Base-by-base conservation (phyloP, 2,888 invertebrate genomes). In the Aphidius colemani region DNA sequence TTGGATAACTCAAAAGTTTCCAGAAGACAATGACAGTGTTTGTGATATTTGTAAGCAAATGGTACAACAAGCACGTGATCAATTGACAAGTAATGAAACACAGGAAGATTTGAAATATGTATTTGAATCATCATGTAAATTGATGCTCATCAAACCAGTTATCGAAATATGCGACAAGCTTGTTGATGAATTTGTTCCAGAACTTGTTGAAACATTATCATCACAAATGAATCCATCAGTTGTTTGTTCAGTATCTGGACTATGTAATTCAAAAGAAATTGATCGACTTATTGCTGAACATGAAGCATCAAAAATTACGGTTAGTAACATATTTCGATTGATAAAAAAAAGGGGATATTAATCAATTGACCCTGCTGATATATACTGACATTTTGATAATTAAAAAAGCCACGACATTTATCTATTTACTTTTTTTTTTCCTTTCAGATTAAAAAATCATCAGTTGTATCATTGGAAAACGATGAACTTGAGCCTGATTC, bases 221-320 rank as follows among this genome's bases (percentile, higher is more conserved):
- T 95, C 95, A 0, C 87, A 95, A 83, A 95, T 96, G 95, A 91
- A 96, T 84, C 95, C 95, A 0, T 90, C 92, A 78, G 88, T 90
- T 45, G 95, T 95, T 45, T 95, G 95, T 80, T 88, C 92, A 0
- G 92, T 94, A 9, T 93, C 95, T 59, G 95, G 95, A 0, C 87
- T 95, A 7, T 95, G 95, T 74, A 95, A 95, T 79, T 94, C 87
- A 75, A 88, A 85, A 6, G 85, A 83, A 65, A 89, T 94, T 60
- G 91, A 94, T 76, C 81, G 85, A 59, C 77, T 93, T 70, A 79
- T 92, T 10, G 84, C 83, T 18, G 85, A 88, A 71, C 85, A 85
- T 67, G 84, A 75, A 48, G 66, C 44, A 7, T 30, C 30, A 30
- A 30, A 30, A 30, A 5, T 30, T 5, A n/a, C 59, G 67, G 67